phyloP scores from a whole-genome alignment of 1,140 invertebrate genomes.

The Drosophila ironensis region DNA sequence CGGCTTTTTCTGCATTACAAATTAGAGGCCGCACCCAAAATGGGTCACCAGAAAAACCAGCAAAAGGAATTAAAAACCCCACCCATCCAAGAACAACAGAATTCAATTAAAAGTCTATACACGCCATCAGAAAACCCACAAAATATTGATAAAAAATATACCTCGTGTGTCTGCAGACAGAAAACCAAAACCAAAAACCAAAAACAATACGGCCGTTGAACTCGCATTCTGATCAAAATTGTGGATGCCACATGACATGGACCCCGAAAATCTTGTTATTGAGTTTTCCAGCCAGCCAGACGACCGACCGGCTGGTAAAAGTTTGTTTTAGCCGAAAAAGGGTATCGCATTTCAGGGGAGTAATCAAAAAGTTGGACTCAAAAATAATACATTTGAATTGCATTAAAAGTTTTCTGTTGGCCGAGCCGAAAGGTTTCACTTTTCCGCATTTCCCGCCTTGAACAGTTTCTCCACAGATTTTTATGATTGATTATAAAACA shows the following conservation, averaged over 20 bases:
- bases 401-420: too few relatives aligned
- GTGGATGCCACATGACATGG: constrained; percentile 30
- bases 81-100: constrained; percentile 25
- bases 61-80: too few relatives aligned
- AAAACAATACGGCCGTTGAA: constrained; percentile 24
- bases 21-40: constrained; percentile 10
- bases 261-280: constrained; percentile 26
- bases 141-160: constrained; percentile 57
- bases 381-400: neutral
- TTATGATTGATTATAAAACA: constrained; percentile 30
- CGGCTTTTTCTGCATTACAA: constrained; percentile 29
- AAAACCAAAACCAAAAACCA: constrained; percentile 25
- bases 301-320: neutral
- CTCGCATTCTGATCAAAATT: constrained; percentile 37
- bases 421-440: neutral
- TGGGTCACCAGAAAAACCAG: constrained; percentile 3
- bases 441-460: neutral
- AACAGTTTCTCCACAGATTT: neutral
- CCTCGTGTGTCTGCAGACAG: constrained; percentile 23
- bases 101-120: constrained; percentile 76
- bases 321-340: constrained; percentile 15
- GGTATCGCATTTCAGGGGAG: constrained; percentile 12
- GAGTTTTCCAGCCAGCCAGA: neutral
- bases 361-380: constrained; percentile 6
- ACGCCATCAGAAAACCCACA: constrained; percentile 50